A percentile compares a stretch with the other conserved stretches of the same genome.
Evolutionary conservation across 2,888 invertebrate species (phyloP).

Genomic region (Athrips mouffetella): DNA sequence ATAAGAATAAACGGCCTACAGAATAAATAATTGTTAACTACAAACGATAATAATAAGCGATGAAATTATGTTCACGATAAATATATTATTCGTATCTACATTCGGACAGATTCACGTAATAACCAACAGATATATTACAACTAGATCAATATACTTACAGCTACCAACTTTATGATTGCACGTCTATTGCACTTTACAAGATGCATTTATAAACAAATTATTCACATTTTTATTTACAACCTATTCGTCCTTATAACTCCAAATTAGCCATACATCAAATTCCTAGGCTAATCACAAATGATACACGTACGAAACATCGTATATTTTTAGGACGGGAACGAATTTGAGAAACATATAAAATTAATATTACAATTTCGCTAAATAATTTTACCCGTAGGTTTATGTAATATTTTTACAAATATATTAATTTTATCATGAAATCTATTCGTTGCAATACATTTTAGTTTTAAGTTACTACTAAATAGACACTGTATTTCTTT

Average conservation of each 20-base stretch:
- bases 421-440: conserved; percentile 35
- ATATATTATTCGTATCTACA: conserved; percentile 47
- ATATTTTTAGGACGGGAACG: conserved; percentile 70
- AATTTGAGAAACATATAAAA: conserved; percentile 42
- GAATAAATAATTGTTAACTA: conserved; percentile 21
- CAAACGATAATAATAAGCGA: conserved; percentile 22
- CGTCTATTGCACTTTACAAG: conserved; percentile 76
- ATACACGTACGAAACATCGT: conserved; percentile 41
- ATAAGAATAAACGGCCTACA: not conserved
- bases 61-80: conserved; percentile 20
- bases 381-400: conserved; percentile 34
- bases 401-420: conserved; percentile 40
- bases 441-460: conserved; percentile 55
- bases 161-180: conserved; percentile 75
- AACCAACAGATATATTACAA: conserved; percentile 56
- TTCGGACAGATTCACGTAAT: conserved; percentile 60
- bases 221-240: conserved; percentile 64
- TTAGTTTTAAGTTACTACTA: conserved; percentile 18
- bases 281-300: not conserved
- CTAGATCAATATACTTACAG: conserved; percentile 53
- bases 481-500: not conserved
- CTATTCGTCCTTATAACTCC: not conserved
- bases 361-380: conserved; percentile 41
- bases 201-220: conserved; percentile 76
- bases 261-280: not conserved